Conservation (phyloP, 2,888 invertebrate genomes). For the Macrosiphum euphorbiae region DNA sequence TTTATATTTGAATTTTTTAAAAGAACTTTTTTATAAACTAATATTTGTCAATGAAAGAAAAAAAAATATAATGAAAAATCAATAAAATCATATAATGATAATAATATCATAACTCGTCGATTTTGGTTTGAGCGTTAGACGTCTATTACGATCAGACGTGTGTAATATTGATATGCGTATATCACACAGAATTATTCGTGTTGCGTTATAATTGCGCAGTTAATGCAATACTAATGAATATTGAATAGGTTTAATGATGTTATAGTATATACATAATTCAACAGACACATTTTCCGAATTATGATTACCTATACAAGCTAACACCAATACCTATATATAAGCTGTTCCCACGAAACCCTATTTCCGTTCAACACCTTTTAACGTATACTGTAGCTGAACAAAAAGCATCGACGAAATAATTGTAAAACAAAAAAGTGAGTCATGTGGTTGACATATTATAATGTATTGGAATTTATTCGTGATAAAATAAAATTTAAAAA, state of each 20-base stretch:
- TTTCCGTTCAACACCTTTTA: background rate
- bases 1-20: background rate
- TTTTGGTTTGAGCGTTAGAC: background rate
- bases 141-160: background rate
- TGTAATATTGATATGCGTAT: background rate
- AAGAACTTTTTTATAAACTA: background rate
- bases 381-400: background rate
- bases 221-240: constrained; percentile 22
- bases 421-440: background rate
- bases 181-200: constrained; percentile 2
- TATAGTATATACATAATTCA: background rate
- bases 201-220: constrained; percentile 18
- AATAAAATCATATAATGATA: background rate
- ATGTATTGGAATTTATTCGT: background rate
- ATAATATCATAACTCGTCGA: background rate
- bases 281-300: background rate
- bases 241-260: constrained; percentile 19
- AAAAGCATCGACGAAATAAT: background rate
- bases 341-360: background rate
- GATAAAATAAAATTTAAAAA: background rate
- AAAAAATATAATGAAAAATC: background rate
- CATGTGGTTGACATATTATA: background rate
- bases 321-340: background rate
- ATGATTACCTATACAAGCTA: background rate
- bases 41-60: background rate